Evolutionary conservation across 2,797 vertebrate species (phyloP).

Genomic region (Chloroceryle inda): DNA sequence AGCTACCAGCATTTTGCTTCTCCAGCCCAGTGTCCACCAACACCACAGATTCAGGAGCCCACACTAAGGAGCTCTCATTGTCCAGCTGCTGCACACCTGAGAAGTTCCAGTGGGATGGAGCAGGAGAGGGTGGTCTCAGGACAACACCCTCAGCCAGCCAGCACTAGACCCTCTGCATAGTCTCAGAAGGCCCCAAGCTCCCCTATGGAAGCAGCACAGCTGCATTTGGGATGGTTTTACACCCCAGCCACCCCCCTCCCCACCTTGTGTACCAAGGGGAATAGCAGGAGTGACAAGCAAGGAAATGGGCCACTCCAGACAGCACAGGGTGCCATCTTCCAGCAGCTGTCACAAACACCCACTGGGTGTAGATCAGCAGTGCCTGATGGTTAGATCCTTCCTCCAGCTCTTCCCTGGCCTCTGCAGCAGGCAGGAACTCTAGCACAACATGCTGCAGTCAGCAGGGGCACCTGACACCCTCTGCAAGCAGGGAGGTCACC

Average conservation of each 20-base stretch:
- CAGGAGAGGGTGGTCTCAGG: rapidly evolving
- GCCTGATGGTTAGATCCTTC: not conserved
- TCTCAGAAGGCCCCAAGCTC: not conserved
- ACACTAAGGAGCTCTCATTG: not conserved
- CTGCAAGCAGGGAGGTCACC: not conserved
- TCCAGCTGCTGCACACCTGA: rapidly evolving
- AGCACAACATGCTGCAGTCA: not conserved
- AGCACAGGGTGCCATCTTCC: not conserved
- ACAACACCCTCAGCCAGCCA: not conserved
- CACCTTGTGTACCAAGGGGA: rapidly evolving
- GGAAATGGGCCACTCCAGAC: not conserved
- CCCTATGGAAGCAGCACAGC: not conserved
- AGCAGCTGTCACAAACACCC: not conserved
- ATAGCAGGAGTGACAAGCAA: not conserved
- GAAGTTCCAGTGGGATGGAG: not conserved
- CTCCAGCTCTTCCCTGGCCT: not conserved
- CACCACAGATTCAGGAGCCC: not conserved
- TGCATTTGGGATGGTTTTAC: not conserved
- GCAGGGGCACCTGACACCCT: not conserved
- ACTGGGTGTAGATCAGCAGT: not conserved
- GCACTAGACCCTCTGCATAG: not conserved
- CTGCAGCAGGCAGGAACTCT: constrained; percentile 15
- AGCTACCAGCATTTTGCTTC: not conserved
- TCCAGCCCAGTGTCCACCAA: not conserved
- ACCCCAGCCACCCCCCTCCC: not conserved